Evolutionary conservation across 2,113 vertebrate genomes (phyloP), one percentile per base, ranked within the genome.

Genomic region (Macrotus californicus): DNA sequence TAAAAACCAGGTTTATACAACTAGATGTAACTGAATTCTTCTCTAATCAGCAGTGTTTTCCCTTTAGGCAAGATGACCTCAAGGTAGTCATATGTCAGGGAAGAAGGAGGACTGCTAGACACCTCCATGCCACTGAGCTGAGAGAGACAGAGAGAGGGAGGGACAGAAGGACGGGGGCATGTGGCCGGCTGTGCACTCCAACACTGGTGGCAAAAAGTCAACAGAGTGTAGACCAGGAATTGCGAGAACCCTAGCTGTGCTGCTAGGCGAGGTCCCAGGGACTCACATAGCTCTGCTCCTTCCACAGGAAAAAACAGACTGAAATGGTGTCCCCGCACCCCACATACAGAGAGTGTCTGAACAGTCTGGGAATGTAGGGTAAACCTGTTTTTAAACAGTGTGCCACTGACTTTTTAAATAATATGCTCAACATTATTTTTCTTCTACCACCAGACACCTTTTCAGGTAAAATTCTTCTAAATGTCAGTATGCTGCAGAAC

Each of bases 391-490:
- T 81, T 75, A 70, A 94, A 36, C 6, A 69, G 7, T 7, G 16
- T 41, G 56, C 24, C 80, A 48, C 21, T 77, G 24, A 31, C 7
- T 75, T 93, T 97, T 82, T 50, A 75, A 43, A 43, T 76, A 61
- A 81, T 18, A 54, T 59, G 19, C 3, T 77, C 83, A 50, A 36
- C 66, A 76, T 19, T 54, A n/a, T 59, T 87, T 75, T 80, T 50
- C 61, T 41, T 90, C 43, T 56, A 69, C 46, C 21, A 43, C 26
- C 50, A 91, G n/a, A 80, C 13, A 76, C 22, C 26, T 75, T 92
- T 92, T 67, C 70, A 82, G 41, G 18, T 24, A 87, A 84, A 94
- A 50, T 59, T 80, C 52, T 86, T 87, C 81, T 81, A 83, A 82
- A 61, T 80, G 72, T 92, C 34, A 66, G n/a, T 69, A 56, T 2